Conservation (phyloP, 2,888 invertebrate genomes). For the Dryococelus australis region DNA sequence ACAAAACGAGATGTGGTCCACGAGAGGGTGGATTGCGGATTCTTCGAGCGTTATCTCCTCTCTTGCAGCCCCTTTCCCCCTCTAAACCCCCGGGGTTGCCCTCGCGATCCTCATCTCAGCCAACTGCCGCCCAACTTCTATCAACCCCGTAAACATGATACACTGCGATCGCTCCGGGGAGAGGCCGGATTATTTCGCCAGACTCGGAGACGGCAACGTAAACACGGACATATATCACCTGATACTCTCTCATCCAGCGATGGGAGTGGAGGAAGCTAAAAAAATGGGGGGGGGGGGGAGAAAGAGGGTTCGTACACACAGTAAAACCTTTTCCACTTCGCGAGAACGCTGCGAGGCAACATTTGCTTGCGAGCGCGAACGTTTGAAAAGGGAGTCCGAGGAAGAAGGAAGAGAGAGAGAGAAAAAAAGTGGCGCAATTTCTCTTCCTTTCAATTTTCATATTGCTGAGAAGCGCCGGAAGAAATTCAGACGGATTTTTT, state of each 20-base stretch:
- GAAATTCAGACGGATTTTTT: not conserved
- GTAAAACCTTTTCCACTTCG: not conserved
- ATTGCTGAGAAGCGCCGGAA: not conserved
- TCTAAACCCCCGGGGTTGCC: not conserved
- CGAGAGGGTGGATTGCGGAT: not conserved
- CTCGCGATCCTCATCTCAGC: not conserved
- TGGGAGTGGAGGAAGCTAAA: not conserved
- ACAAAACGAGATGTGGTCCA: not conserved
- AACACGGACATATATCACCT: constrained; percentile 26
- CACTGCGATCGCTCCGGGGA: constrained; percentile 17
- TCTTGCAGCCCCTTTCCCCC: not conserved
- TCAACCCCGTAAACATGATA: constrained; percentile 18
- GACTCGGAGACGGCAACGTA: not conserved
- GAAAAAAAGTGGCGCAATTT: constrained; percentile 13
- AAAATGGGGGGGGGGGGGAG: not conserved
- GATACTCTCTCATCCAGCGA: not conserved
- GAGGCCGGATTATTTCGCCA: constrained; percentile 11
- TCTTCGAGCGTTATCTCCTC: not conserved
- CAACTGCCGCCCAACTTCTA: constrained; percentile 19
- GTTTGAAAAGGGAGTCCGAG: not conserved
- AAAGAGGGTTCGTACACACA: not conserved
- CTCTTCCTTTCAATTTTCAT: not conserved
- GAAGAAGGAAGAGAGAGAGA: not conserved
- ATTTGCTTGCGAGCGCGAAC: not conserved
- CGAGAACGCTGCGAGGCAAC: not conserved